phyloP scores from a whole-genome alignment of 2,797 vertebrate species.

The Propithecus deckenii region DNA sequence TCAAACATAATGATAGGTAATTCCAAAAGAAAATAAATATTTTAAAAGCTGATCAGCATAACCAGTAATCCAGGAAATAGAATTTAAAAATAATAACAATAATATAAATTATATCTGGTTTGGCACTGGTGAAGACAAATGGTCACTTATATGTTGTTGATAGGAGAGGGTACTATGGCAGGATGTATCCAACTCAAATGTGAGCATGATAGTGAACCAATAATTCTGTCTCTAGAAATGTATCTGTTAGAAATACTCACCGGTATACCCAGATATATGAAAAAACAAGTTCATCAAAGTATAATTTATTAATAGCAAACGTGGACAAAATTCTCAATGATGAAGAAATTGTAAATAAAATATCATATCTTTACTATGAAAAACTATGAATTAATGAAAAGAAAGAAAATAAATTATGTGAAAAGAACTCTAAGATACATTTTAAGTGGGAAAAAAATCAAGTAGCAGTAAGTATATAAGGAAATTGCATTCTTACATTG shows the following conservation, averaged over 20 bases:
- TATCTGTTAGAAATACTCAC: not conserved
- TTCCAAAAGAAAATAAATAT: not conserved
- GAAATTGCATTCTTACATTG: not conserved
- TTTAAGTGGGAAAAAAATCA: conserved; percentile 24
- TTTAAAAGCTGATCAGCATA: not conserved
- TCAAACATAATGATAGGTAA: not conserved
- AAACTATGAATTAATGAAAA: not conserved
- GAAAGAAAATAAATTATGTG: not conserved
- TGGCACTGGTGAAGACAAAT: not conserved
- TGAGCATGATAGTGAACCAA: not conserved
- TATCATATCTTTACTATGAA: not conserved
- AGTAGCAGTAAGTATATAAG: not conserved
- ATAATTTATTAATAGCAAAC: not conserved
- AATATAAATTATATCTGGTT: not conserved
- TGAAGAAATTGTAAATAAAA: not conserved
- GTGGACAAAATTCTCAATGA: not conserved
- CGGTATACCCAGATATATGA: not conserved
- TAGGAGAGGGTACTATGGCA: not conserved
- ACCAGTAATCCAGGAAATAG: not conserved
- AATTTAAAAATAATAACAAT: not conserved
- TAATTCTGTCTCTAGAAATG: not conserved
- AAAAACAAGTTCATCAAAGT: not conserved
- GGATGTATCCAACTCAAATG: not conserved
- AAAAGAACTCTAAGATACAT: not conserved
- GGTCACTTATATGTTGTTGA: not conserved